Base-by-base conservation (phyloP, 1,140 invertebrate genomes). In the Apocrypta bakeri region DNA sequence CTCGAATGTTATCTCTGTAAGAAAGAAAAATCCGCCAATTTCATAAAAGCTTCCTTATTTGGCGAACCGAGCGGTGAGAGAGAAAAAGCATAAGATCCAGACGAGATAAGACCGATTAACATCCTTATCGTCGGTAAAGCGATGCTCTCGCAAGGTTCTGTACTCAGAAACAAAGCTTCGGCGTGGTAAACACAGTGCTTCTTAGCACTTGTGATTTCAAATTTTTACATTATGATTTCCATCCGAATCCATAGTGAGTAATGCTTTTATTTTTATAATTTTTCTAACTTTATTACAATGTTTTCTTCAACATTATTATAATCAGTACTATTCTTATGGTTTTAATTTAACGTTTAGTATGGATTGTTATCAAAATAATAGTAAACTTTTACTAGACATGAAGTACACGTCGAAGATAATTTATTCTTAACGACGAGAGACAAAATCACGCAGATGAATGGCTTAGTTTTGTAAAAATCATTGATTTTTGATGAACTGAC, bases 31-130 rank as follows among this genome's bases (percentile, higher is more conserved):
- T 29, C 37, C 8, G 37, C 27, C 37, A 37, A 56, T 69, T 25
- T 68, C 21, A 24, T 79, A 79, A 21, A 14, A 21, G 0, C 27
- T 69, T 27, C 37, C 76, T 68, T 48, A 56, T 11, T 6, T 24
- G 12, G 69, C 14, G 48, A 73, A 25, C 2, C 14, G 66, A 33
- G 66, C 9, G 25, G 68, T 2, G n/a, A 78, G 17, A 56, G 29
- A 79, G 27, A 71, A 48, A 79, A 69, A 72, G 25, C 24, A 72
- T 21, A 71, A 69, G 68, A 79, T 71, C 42, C n/a, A 66, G 29
- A 72, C n/a, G 17, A 8, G 63, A 78, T 79, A 72, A 56, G 31
- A 80, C 64, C 56, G 69, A 73, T 73, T 69, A 73, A 40, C 79
- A 72, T 73, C 68, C 48, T 29, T 31, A 33, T 31, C 31, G 63